Evolutionary conservation across 1,140 invertebrate genomes (phyloP), one percentile per base, ranked within the genome.

Genomic region (Phymorhynchus buccinoides): DNA sequence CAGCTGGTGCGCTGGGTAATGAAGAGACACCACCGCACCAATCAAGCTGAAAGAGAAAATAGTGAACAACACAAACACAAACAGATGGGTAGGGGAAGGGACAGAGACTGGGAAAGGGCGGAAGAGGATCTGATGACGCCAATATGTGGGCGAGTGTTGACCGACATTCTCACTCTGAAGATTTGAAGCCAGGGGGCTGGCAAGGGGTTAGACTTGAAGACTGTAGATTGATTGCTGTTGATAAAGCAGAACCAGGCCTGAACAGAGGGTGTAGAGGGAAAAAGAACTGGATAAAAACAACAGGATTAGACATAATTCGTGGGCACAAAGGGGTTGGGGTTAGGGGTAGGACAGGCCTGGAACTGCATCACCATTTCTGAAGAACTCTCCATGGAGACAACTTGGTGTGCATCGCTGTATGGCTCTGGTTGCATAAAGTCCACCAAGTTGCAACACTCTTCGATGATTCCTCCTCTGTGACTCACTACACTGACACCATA

Each of bases 21-120:
- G 73, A 75, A 41, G 37, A 75, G 73, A 32, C 68, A 75, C 7
- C 35, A 41, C 30, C 16, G 73, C 73, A 75, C 9, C 37, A 41
- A 75, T 7, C 6, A 1, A 75, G 37, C 73, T 75, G 73, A n/a
- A 75, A 75, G 73, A 75, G 73, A 75, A 75, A 41, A 75, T 22
- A 41, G 41, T 75, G 73, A 75, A 41, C 68, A 73, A 30, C 73
- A 39, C 35, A 75, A 35, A 75, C 35, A 75, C 37, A 75, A 30
- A 73, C 44, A 62, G 4, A 62, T 62, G 56, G 56, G 6, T 62
- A 4, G 44, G 44, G 56, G 6, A 16, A 62, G 56, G 56, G 22
- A 27, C 14, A 62, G 56, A 27, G 56, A 4, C 56, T 62, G 56
- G 56, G 22, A 27, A 27, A 62, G 14, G 22, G n/a, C 22, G 56